A percentile compares a stretch with the other conserved stretches of the same genome.
Evolutionary conservation across 1,140 invertebrate genomes (phyloP).

Genomic region (Drosophila rufa): DNA sequence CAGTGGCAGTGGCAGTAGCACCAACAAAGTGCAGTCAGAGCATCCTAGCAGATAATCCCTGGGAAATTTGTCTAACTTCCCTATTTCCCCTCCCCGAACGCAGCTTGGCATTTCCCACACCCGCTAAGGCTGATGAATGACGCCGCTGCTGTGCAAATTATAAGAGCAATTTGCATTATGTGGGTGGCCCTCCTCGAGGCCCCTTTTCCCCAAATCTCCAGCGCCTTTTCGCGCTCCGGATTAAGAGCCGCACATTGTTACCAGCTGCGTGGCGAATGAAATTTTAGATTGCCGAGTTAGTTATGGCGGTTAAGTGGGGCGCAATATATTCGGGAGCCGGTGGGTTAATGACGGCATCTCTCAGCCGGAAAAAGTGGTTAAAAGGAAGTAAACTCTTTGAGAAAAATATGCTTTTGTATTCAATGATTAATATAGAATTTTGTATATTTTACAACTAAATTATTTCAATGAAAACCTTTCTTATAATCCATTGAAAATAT

Average conservation of each 20-base stretch:
- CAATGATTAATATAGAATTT: no score
- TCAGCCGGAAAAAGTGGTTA: not conserved
- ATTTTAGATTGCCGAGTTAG: conserved; percentile 47
- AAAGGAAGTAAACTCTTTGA: not conserved
- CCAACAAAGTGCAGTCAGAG: conserved; percentile 29
- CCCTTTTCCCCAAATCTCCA: not conserved
- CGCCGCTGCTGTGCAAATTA: conserved; percentile 74
- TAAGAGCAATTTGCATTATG: conserved; percentile 81
- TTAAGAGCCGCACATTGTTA: conserved; percentile 51
- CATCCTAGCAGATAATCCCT: conserved; percentile 66
- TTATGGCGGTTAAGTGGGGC: conserved; percentile 36
- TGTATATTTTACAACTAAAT: no score
- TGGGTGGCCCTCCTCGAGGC: conserved; percentile 51
- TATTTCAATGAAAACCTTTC: no score
- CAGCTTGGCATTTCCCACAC: conserved; percentile 16
- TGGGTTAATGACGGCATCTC: conserved; percentile 2
- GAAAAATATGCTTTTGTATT: not conserved
- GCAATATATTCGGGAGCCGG: not conserved
- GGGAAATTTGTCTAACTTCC: conserved; percentile 71
- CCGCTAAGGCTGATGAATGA: conserved; percentile 75
- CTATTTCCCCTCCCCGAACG: conserved; percentile 4
- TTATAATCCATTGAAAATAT: not conserved
- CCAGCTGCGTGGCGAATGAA: conserved; percentile 49
- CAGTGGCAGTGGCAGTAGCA: conserved; percentile 15
- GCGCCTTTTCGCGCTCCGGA: conserved; percentile 35